A percentile compares a stretch with the other conserved stretches of the same genome.
Evolutionary conservation across 1,140 invertebrate species (phyloP).

Genomic region (Nautilus pompilius): DNA sequence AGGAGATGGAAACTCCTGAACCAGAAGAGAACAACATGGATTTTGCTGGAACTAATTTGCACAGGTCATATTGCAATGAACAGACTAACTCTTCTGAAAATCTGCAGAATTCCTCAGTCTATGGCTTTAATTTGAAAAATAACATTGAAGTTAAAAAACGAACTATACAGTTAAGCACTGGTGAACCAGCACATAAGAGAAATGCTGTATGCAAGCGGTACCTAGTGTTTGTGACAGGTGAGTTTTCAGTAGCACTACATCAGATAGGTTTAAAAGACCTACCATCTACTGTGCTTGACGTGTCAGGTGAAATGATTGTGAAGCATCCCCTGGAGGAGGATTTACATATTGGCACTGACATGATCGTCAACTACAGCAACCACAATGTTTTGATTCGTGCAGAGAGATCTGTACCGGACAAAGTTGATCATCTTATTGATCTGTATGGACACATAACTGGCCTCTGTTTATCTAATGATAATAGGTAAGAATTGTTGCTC

Average conservation of each 20-base stretch:
- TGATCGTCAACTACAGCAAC: slow-evolving; percentile 37
- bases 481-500: slow-evolving; percentile 22
- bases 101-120: no score
- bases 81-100: no score
- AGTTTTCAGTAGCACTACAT: slow-evolving; percentile 39
- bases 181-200: no score
- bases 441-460: slow-evolving; percentile 41
- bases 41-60: neutral
- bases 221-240: slow-evolving; percentile 35
- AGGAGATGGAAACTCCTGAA: neutral
- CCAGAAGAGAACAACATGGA: neutral
- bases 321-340: slow-evolving; percentile 10
- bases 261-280: slow-evolving; percentile 36
- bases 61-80: no score
- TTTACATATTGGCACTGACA: slow-evolving; percentile 20
- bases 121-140: no score
- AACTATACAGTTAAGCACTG: no score
- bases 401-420: slow-evolving; percentile 20
- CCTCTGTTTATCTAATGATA: slow-evolving; percentile 31
- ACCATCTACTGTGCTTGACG: slow-evolving; percentile 8
- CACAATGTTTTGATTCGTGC: slow-evolving; percentile 28
- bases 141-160: no score
- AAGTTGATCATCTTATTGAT: slow-evolving; percentile 32
- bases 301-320: neutral
- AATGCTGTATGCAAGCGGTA: no score